Conservation (phyloP, 1,140 invertebrate species). For the Drosophila novamexicana region DNA sequence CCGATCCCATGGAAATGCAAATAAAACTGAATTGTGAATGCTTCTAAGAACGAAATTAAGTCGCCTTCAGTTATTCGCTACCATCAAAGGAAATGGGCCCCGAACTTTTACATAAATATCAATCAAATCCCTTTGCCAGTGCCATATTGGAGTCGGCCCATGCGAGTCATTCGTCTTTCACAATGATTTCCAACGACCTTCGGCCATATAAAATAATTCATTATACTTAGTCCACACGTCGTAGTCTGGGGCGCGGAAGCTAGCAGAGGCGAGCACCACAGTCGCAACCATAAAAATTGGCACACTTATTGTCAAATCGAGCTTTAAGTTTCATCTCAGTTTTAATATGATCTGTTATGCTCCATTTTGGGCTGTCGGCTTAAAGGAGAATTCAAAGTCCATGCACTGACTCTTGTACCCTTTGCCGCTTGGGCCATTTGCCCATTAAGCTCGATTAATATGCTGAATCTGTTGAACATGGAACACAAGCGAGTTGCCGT, state of each 20-base stretch:
- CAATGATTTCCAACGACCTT: slow-evolving; percentile 54
- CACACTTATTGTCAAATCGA: slow-evolving; percentile 55
- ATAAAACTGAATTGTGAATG: slow-evolving; percentile 1
- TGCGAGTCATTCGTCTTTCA: slow-evolving; percentile 18
- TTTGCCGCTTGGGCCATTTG: slow-evolving; percentile 33
- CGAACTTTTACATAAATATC: not conserved
- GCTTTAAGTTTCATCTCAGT: slow-evolving; percentile 14
- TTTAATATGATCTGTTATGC: slow-evolving; percentile 1
- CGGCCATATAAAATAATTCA: slow-evolving; percentile 59
- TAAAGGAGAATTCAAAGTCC: slow-evolving; percentile 18
- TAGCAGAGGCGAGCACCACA: slow-evolving; percentile 15
- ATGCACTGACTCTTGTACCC: slow-evolving; percentile 15
- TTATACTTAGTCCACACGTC: slow-evolving; percentile 34
- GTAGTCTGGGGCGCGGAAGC: not conserved
- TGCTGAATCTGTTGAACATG: slow-evolving; percentile 51
- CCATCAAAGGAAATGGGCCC: too few relatives aligned
- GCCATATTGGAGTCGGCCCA: not conserved
- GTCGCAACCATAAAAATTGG: slow-evolving; percentile 59
- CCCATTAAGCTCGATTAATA: slow-evolving; percentile 45
- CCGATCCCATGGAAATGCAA: slow-evolving; percentile 6
- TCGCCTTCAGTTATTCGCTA: not conserved
- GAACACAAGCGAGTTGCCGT: slow-evolving; percentile 35
- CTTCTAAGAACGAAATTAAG: not conserved
- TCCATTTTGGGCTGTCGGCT: not conserved
- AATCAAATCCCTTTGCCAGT: not conserved